These are phyloP conservation scores for Tetragonula clypearis DNA, from an alignment of 1,140 invertebrate genomes.

Conservation along the genomic window DNA sequence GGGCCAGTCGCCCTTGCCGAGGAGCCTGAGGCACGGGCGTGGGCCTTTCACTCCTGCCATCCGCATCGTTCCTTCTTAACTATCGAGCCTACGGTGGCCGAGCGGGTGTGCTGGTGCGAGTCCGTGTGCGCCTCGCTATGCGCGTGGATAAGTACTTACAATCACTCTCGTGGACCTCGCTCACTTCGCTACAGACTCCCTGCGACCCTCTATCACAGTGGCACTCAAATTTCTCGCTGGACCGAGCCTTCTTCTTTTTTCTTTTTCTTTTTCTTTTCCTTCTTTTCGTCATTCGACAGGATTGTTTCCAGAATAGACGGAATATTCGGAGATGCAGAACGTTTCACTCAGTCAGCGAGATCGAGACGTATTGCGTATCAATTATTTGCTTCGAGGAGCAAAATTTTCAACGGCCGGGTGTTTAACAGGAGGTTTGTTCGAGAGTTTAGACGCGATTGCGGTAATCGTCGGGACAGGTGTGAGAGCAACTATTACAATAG, in stretches of 20 bases:
- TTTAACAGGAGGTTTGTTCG: neutral
- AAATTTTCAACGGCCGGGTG: neutral
- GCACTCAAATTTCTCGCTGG: slow-evolving; percentile 38
- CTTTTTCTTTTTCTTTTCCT: neutral
- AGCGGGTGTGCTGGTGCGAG: neutral
- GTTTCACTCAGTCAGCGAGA: rapidly evolving
- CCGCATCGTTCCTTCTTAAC: slow-evolving; percentile 73
- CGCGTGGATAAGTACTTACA: slow-evolving; percentile 47
- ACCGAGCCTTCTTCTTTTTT: too few relatives aligned
- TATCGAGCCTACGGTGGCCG: slow-evolving; percentile 48
- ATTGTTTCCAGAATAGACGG: too few relatives aligned
- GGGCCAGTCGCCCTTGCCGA: slow-evolving; percentile 81
- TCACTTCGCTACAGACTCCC: slow-evolving; percentile 44
- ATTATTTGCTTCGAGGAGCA: neutral
- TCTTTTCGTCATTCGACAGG: neutral
- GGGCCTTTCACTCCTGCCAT: slow-evolving; percentile 82
- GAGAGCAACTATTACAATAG: slow-evolving; percentile 36
- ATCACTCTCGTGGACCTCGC: slow-evolving; percentile 63
- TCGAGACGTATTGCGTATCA: neutral
- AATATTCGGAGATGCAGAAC: neutral
- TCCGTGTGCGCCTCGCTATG: slow-evolving; percentile 36
- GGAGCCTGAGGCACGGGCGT: slow-evolving; percentile 82
- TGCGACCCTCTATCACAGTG: slow-evolving; percentile 48
- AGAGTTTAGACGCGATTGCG: neutral
- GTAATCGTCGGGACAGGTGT: slow-evolving; percentile 17